A percentile compares a stretch with the other conserved stretches of the same genome.
These are phyloP conservation scores for Chionis minor DNA, from an alignment of 2,113 vertebrate genomes.

Conservation along the genomic window DNA sequence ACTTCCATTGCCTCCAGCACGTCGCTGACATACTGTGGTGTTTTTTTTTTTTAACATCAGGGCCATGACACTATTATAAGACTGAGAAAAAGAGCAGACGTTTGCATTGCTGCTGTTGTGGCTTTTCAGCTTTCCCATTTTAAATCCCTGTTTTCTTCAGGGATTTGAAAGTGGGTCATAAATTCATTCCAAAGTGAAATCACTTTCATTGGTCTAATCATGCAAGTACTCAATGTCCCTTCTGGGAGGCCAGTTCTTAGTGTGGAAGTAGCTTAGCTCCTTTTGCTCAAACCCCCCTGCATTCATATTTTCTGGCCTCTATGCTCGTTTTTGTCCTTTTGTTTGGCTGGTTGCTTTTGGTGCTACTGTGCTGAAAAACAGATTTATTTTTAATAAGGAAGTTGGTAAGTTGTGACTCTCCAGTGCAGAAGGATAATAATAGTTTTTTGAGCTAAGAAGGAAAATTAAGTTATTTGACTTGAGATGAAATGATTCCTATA, in stretches of 20 bases:
- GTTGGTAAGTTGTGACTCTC: not conserved
- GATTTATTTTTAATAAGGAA: not conserved
- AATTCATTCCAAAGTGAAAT: slow-evolving; percentile 63
- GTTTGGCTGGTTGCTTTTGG: not conserved
- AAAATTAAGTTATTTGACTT: not conserved
- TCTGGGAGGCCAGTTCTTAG: slow-evolving; percentile 14
- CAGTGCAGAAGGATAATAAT: not conserved
- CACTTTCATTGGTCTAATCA: slow-evolving; percentile 64
- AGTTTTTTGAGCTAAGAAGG: not conserved
- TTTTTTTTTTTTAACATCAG: not conserved
- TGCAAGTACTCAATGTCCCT: slow-evolving; percentile 31
- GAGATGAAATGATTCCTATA: not conserved
- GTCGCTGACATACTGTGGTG: not conserved
- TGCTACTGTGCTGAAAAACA: not conserved
- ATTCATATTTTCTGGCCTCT: not conserved
- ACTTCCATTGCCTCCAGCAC: slow-evolving; percentile 33
- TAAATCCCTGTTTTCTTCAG: slow-evolving; percentile 60
- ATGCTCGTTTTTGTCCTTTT: not conserved
- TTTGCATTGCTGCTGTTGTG: slow-evolving; percentile 25
- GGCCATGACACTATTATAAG: slow-evolving; percentile 29
- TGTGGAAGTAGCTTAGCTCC: slow-evolving; percentile 16
- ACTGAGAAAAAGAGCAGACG: slow-evolving; percentile 27
- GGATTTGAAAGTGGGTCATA: slow-evolving; percentile 70
- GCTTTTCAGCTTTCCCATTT: slow-evolving; percentile 52
- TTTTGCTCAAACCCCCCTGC: not conserved